Percentiles rank a stretch among this genome's conserved stretches.
Evolutionary conservation across 1,140 invertebrate genomes (phyloP).

Genomic region (Centruroides sculpturatus): DNA sequence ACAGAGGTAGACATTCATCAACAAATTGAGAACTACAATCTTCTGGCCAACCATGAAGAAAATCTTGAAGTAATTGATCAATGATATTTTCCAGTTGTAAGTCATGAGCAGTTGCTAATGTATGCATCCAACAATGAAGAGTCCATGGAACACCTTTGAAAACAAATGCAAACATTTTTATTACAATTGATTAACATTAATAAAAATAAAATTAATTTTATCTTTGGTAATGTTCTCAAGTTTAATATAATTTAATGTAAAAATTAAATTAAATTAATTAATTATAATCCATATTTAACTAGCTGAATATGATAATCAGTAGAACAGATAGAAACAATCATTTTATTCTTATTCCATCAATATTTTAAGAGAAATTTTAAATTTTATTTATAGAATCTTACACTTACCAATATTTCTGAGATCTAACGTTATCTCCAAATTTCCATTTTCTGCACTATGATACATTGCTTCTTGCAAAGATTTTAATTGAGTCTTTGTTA

Average conservation of each 20-base stretch:
- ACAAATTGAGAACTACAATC: slow-evolving; percentile 76
- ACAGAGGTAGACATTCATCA: slow-evolving; percentile 70
- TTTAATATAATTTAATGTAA: too few species aligned
- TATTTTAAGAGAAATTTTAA: slow-evolving; percentile 1
- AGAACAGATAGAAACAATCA: too few species aligned
- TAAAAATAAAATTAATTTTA: too few species aligned
- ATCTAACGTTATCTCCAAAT: slow-evolving; percentile 37
- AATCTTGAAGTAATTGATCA: slow-evolving; percentile 76
- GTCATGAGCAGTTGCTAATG: slow-evolving; percentile 68
- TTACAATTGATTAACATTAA: too few species aligned
- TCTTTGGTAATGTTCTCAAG: too few species aligned
- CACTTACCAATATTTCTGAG: slow-evolving; percentile 36
- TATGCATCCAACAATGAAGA: slow-evolving; percentile 78
- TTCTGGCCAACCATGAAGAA: slow-evolving; percentile 66
- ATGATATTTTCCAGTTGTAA: slow-evolving; percentile 67
- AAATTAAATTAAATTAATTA: too few species aligned
- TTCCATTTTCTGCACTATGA: slow-evolving; percentile 74
- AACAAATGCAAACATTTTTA: background rate
- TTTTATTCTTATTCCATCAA: too few species aligned
- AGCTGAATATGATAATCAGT: too few species aligned
- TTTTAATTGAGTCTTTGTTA: slow-evolving; percentile 68
- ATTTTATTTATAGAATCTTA: background rate
- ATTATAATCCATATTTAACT: too few species aligned
- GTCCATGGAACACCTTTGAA: slow-evolving; percentile 63
- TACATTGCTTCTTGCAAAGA: slow-evolving; percentile 83